Evolutionary conservation across 2,113 vertebrate genomes (phyloP), one percentile per base, ranked within the genome.

Genomic region (Elgaria multicarinata): DNA sequence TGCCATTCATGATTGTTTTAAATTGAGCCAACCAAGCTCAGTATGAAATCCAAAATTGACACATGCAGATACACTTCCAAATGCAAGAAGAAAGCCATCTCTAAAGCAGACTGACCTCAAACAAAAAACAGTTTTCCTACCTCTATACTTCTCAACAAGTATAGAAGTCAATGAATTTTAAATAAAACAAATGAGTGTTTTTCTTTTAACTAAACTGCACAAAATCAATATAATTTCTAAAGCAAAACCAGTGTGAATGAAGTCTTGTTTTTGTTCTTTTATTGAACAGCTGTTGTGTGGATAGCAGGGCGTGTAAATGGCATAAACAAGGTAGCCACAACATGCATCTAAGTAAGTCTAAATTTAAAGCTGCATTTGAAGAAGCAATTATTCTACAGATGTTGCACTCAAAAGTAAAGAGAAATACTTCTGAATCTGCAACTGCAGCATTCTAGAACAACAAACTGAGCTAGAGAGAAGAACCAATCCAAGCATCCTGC

Each of bases 151-250:
- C 26, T 16, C 7, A 26, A 1, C 10, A 88, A 87, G 62, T n/a
- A 22, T 36, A 87, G 9, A 10, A 50, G 62, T 6, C 44, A 85
- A 12, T 22, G 62, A 24, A 82, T 85, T 71, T 67, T 46, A 0
- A 0, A 91, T 71, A 89, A 46, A 77, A 72, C 28, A 66, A 80
- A 46, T 28, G 87, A 39, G 14, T 46, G 75, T 81, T 22, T 64
- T 78, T 31, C 28, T 71, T 84, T 39, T 18, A 75, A 50, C 10
- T 46, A 69, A 50, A 91, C 90, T 80, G 12, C 50, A 82, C 0
- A 1, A 62, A 89, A 91, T 4, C 24, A 92, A 85, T 2, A 14
- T 16, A 79, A 83, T 13, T 94, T 78, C 26, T 90, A 6, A 84
- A 92, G 33, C 20, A 87, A 93, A 64, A 33, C 26, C 18, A 82